Base-by-base conservation (phyloP, 2,888 invertebrate genomes). In the Dryococelus australis region DNA sequence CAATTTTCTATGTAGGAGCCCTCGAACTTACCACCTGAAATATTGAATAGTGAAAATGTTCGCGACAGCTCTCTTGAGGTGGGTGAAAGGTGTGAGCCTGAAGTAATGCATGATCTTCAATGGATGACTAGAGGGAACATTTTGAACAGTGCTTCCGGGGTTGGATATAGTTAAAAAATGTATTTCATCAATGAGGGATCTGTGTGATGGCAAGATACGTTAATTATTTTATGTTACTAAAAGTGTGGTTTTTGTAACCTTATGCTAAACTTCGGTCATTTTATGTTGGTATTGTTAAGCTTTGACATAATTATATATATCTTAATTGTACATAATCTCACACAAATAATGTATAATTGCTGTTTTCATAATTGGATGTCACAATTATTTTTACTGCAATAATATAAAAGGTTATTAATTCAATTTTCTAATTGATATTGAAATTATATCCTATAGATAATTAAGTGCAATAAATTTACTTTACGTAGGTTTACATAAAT, bases 131-230 rank as follows among this genome's bases (percentile, higher is more conserved):
- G 84, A 88, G 87, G 88, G 26, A 87, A 87, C 12, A 86, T 89
- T 86, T 28, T 80, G 80, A 12, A 80, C 28, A 28, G 28, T 80
- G 80, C 80, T 27, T 5, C 26, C 2, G 6, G 26, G 5, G 86
- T 87, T 24, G 86, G 87, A 87, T 87, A 89, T 87, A 10, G 87
- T 24, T 89, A 88, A 85, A 87, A 85, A n/a, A 86, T 86, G 26
- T 35, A 35, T 35, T 35, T 35, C 35, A 35, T 3, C 35, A 35
- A 35, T 35, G 35, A 35, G 35, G 35, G 87, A 43, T 86, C 86
- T 86, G 89, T 89, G 78, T 85, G 86, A 86, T 89, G 89, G 88
- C 89, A 89, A 87, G 87, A 86, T 78, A 89, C 10, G 79, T 87
- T 87, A 85, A 86, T 88, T 85, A 88, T 85, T 12, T 28, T 80